These are phyloP conservation scores for Drosophila suboccidentalis DNA, from an alignment of 2,888 invertebrate species.

Conservation along the genomic window DNA sequence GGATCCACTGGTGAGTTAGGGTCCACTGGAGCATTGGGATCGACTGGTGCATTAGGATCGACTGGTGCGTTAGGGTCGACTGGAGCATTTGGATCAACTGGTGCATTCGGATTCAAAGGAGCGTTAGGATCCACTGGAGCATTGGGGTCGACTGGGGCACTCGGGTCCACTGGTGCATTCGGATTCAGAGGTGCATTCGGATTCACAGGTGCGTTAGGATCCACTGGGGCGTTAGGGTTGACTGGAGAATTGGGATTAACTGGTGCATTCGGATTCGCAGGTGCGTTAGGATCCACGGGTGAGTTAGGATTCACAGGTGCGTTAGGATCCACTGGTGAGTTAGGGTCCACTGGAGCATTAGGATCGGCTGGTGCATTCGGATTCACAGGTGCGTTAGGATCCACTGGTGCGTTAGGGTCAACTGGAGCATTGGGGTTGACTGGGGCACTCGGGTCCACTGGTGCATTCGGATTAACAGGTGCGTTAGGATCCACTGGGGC, in stretches of 20 bases:
- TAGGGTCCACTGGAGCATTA: slow-evolving; percentile 28
- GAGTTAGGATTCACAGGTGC: slow-evolving; percentile 13
- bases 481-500: slow-evolving; percentile 19
- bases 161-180: slow-evolving; percentile 2
- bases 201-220: slow-evolving; percentile 35
- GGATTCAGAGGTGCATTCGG: slow-evolving; percentile 30
- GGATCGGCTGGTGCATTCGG: slow-evolving; percentile 31
- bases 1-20: slow-evolving; percentile 38
- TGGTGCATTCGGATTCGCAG: slow-evolving; percentile 37
- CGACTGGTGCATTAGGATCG: slow-evolving; percentile 33
- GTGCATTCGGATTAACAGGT: slow-evolving; percentile 6
- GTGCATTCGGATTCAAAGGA: slow-evolving; percentile 21
- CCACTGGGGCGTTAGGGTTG: slow-evolving; percentile 23
- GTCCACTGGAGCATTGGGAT: slow-evolving; percentile 35
- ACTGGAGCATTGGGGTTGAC: slow-evolving; percentile 31
- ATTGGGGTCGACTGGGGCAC: slow-evolving; percentile 20
- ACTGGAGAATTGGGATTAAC: slow-evolving; percentile 25
- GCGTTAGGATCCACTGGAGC: slow-evolving; percentile 20
- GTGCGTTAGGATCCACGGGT: slow-evolving; percentile 29
- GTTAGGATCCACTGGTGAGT: slow-evolving; percentile 23
- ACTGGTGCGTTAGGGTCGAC: slow-evolving; percentile 34
- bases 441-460: slow-evolving; percentile 19
- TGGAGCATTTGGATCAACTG: slow-evolving; percentile 23
- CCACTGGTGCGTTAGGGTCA: slow-evolving; percentile 25
- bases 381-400: slow-evolving; percentile 27